phyloP scores from a whole-genome alignment of 2,113 vertebrate genomes.

The Motacilla alba region DNA sequence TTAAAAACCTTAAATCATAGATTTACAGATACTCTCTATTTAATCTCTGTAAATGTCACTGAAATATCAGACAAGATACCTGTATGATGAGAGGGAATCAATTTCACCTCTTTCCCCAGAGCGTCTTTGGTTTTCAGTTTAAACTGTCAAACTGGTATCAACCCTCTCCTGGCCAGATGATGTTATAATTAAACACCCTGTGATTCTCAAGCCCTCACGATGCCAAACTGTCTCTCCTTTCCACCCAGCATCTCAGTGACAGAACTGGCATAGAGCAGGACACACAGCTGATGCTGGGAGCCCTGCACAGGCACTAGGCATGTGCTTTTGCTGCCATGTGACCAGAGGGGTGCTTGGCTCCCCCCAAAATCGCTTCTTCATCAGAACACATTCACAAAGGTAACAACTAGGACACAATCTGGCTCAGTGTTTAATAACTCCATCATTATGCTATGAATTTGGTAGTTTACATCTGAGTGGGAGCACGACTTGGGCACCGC shows the following conservation, averaged over 20 bases:
- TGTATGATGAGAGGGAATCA: not conserved
- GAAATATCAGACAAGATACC: conserved; percentile 17
- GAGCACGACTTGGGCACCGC: not conserved
- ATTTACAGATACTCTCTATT: not conserved
- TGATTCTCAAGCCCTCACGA: not conserved
- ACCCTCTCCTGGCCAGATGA: not conserved
- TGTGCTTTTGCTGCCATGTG: accelerated
- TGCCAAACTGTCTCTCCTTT: not conserved
- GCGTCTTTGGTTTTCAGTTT: not conserved
- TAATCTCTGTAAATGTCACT: conserved; percentile 24
- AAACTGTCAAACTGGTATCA: not conserved
- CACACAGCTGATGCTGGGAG: not conserved
- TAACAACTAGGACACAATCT: not conserved
- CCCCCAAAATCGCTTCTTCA: not conserved
- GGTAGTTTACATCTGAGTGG: not conserved
- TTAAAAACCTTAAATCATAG: not conserved
- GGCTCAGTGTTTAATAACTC: not conserved
- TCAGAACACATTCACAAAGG: not conserved
- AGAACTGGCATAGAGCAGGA: not conserved
- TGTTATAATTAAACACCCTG: not conserved
- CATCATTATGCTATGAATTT: not conserved
- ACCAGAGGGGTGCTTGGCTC: not conserved
- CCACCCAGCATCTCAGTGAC: not conserved
- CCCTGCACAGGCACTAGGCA: not conserved
- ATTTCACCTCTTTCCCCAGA: not conserved